Evolutionary conservation across 2,888 invertebrate genomes (phyloP).

Genomic region (Thereva unica): DNA sequence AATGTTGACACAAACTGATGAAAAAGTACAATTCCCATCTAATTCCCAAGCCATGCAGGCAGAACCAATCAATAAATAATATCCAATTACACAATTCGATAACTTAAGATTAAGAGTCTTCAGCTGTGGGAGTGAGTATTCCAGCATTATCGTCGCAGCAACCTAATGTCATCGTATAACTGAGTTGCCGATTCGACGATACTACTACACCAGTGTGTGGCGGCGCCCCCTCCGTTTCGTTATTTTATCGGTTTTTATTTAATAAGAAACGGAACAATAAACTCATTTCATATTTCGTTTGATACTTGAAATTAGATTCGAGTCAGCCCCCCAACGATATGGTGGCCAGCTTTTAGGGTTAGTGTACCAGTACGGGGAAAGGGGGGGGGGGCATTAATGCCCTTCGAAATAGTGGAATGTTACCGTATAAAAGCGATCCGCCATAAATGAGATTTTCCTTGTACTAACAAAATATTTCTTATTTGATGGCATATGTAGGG

Average conservation of each 20-base stretch:
- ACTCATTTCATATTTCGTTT: conserved; percentile 41
- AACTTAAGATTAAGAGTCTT: conserved; percentile 22
- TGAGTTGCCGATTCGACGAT: too few relatives aligned
- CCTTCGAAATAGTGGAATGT: too few relatives aligned
- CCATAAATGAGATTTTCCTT: too few relatives aligned
- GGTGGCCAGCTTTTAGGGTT: neutral
- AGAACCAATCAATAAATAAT: conserved; percentile 30
- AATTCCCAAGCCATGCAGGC: conserved; percentile 12
- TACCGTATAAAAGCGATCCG: too few relatives aligned
- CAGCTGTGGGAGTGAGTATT: conserved; percentile 10
- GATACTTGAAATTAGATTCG: conserved; percentile 33
- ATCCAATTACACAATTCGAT: conserved; percentile 31
- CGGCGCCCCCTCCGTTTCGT: neutral
- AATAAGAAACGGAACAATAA: conserved; percentile 31
- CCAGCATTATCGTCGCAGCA: too few relatives aligned
- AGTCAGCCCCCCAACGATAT: neutral
- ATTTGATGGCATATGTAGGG: too few relatives aligned
- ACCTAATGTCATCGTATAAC: too few relatives aligned
- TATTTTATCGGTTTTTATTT: conserved; percentile 11
- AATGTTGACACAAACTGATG: conserved; percentile 24
- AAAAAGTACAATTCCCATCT: conserved; percentile 7
- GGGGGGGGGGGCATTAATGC: too few relatives aligned
- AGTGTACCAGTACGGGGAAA: too few relatives aligned
- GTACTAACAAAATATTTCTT: too few relatives aligned
- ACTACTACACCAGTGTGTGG: neutral